A percentile compares a stretch with the other conserved stretches of the same genome.
Conservation (phyloP, 2,113 vertebrate genomes). For the Nymphicus hollandicus region DNA sequence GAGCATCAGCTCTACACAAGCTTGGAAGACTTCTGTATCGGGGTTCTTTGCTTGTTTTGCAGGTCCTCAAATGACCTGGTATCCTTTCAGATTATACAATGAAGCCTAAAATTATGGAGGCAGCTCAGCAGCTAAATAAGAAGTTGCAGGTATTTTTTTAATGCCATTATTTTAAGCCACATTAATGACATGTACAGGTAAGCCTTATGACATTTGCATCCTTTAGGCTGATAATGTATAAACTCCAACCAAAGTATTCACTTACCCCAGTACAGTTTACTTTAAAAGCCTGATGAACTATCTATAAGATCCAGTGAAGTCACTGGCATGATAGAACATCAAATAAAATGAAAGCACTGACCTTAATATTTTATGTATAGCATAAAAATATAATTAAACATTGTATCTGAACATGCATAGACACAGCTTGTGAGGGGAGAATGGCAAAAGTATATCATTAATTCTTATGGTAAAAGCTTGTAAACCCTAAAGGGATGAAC, state of each 20-base stretch:
- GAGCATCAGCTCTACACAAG: neutral
- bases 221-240: neutral
- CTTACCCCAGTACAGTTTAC: neutral
- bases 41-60: neutral
- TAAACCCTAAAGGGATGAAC: neutral
- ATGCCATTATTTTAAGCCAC: neutral
- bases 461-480: neutral
- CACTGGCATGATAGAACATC: neutral
- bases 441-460: neutral
- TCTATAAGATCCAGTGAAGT: neutral
- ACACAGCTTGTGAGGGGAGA: neutral
- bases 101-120: neutral
- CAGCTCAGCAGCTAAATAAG: neutral
- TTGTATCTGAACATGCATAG: neutral
- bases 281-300: neutral
- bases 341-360: neutral
- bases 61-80: neutral
- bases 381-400: neutral
- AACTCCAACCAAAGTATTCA: neutral
- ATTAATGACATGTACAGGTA: neutral
- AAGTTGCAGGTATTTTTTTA: neutral
- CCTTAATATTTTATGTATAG: neutral
- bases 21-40: neutral
- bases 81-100: neutral
- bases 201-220: neutral